Percentiles rank a stretch among this genome's conserved stretches.
Evolutionary conservation across 2,113 vertebrate species (phyloP).

Genomic region (Neolamprologus sp.): DNA sequence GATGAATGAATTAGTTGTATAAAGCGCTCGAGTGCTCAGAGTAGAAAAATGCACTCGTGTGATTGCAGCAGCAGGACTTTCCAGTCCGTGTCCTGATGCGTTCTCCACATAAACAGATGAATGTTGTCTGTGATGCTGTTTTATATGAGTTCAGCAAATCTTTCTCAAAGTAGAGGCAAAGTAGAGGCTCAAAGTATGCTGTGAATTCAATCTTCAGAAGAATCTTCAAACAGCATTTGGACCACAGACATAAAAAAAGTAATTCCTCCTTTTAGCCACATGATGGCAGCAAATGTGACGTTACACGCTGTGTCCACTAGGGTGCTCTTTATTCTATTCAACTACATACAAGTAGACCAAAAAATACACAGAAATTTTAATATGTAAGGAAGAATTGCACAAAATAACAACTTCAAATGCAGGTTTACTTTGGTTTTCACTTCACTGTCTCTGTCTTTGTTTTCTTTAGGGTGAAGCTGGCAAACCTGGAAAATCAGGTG

Average conservation of each 20-base stretch:
- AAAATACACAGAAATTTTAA: not conserved
- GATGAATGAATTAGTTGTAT: accelerated
- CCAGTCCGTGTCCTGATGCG: accelerated
- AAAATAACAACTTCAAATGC: not conserved
- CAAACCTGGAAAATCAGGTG: constrained; percentile 63
- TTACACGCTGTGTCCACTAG: not conserved
- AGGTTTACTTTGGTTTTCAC: not conserved
- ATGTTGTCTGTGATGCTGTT: not conserved
- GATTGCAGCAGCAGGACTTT: not conserved
- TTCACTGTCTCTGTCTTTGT: not conserved
- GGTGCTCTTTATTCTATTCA: not conserved
- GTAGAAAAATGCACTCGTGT: not conserved
- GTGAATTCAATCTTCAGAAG: not conserved
- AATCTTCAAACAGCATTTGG: not conserved
- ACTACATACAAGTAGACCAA: not conserved
- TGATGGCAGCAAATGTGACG: constrained; percentile 35
- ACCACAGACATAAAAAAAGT: not conserved
- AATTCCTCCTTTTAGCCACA: constrained; percentile 24
- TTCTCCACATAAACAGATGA: not conserved
- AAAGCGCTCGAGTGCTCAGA: not conserved
- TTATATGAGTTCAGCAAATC: not conserved
- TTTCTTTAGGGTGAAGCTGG: constrained; percentile 59
- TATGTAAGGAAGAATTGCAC: not conserved
- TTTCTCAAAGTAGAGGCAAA: not conserved
- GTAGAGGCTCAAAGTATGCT: not conserved